Evolutionary conservation across 2,113 vertebrate species (phyloP), one percentile per base, ranked within the genome.

Genomic region (Phaetusa simplex): DNA sequence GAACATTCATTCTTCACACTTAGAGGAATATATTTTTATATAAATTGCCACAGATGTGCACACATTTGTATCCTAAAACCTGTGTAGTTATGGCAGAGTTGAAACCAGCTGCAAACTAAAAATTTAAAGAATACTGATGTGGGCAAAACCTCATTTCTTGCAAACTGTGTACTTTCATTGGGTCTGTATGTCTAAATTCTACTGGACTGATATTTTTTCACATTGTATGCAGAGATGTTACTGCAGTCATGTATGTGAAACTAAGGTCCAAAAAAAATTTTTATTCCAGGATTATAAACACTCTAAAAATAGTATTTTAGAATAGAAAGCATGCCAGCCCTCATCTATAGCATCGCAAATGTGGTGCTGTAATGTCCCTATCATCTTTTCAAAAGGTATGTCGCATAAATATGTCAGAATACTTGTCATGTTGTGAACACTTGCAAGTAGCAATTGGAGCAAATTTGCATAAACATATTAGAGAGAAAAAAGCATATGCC

Each of bases 401-500:
- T 95, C 95, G 82, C 64, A 72, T 82, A 97, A 97, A 95, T 95
- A 94, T 95, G 92, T 83, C 96, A 95, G 72, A 91, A 83, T 47
- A 67, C 43, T 93, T 96, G 93, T 90, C 91, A 92, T 86, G n/a
- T 93, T 97, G 82, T 91, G 94, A 97, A 96, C 79, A 86, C 70
- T 95, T 90, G 82, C 59, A 88, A 80, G 73, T n/a, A 93, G 80
- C 58, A 97, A 95, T 85, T 91, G 93, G 87, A 96, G 74, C 38
- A 96, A 93, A 97, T 97, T 96, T 96, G 71, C 73, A 96, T 92
- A 96, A 96, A 92, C 43, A 74, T 86, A 93, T 92, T 95, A 93
- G 45, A 73, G 22, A 23, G 9, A 27, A 66, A 94, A 87, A 84
- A 59, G 4, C 42, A 56, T 86, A 95, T 86, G 58, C 74, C 29